A percentile compares a stretch with the other conserved stretches of the same genome.
Evolutionary conservation across 1,140 invertebrate genomes (phyloP).

Genomic region (Scaptodrosophila lebanonensis): DNA sequence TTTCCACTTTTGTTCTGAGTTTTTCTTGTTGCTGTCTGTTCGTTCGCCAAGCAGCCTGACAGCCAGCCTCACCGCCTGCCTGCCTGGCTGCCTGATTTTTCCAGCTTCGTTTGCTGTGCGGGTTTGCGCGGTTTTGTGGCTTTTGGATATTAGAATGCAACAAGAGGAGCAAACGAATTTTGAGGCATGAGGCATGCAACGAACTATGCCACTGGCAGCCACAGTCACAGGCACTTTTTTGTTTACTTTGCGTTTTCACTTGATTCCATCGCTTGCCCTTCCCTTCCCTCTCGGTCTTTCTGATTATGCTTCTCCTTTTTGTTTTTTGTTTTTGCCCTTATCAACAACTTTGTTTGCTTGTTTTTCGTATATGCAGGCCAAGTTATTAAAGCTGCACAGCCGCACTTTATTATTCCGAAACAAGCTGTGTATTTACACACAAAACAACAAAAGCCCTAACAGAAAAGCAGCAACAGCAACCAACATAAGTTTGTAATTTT

Average conservation of each 20-base stretch:
- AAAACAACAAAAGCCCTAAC: constrained; percentile 13
- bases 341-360: constrained; percentile 40
- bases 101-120: no score
- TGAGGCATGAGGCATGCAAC: no score
- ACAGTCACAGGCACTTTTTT: neutral
- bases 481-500: constrained; percentile 25
- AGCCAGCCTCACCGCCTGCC: no score
- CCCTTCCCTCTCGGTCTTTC: neutral
- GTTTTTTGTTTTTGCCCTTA: constrained; percentile 32
- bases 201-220: no score
- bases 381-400: constrained; percentile 72
- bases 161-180: no score
- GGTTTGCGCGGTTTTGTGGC: no score
- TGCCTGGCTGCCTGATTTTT: no score
- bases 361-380: constrained; percentile 48
- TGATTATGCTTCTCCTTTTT: neutral
- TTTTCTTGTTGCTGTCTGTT: constrained; percentile 14
- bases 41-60: no score
- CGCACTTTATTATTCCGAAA: constrained; percentile 71
- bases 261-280: neutral
- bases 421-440: constrained; percentile 18
- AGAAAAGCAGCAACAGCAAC: constrained; percentile 22
- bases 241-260: constrained; percentile 18
- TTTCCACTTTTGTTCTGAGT: constrained; percentile 28
- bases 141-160: no score